A percentile compares a stretch with the other conserved stretches of the same genome.
phyloP scores from a whole-genome alignment of 37 sponge, comb jelly and placozoan species.

The Spongilla lacustris region DNA sequence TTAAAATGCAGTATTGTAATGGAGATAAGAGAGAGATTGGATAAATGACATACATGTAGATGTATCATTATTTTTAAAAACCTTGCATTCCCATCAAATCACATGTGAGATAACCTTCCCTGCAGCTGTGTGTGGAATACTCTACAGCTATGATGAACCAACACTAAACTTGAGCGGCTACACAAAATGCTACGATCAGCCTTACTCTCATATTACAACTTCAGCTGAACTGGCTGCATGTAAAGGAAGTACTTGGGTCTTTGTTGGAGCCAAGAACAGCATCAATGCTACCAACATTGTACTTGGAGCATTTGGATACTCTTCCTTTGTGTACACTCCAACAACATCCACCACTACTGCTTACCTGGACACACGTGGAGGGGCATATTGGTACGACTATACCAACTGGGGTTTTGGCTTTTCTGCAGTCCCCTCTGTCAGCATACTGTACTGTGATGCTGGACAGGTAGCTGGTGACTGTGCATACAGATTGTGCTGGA shows the following conservation, averaged over 20 bases:
- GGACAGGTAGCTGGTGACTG: not conserved
- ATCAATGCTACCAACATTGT: not conserved
- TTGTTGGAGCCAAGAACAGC: not conserved
- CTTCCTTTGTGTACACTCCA: not conserved
- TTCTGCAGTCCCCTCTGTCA: not conserved
- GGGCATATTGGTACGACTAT: not conserved
- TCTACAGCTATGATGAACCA: not conserved
- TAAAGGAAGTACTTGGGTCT: not conserved
- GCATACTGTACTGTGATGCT: not conserved
- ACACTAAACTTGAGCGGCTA: not conserved
- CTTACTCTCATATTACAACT: not conserved
- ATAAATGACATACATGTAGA: no score
- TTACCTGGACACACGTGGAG: not conserved
- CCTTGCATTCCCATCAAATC: no score
- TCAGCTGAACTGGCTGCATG: not conserved
- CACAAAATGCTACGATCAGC: not conserved
- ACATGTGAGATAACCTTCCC: no score
- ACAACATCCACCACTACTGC: not conserved
- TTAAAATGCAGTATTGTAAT: not conserved
- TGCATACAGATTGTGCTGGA: not conserved
- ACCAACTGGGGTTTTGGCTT: not conserved
- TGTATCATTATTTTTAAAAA: no score
- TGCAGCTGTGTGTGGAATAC: not conserved
- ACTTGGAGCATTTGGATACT: not conserved
- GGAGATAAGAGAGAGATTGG: no score